Conservation (phyloP, 2,888 invertebrate species). For the Epinotia ramella region DNA sequence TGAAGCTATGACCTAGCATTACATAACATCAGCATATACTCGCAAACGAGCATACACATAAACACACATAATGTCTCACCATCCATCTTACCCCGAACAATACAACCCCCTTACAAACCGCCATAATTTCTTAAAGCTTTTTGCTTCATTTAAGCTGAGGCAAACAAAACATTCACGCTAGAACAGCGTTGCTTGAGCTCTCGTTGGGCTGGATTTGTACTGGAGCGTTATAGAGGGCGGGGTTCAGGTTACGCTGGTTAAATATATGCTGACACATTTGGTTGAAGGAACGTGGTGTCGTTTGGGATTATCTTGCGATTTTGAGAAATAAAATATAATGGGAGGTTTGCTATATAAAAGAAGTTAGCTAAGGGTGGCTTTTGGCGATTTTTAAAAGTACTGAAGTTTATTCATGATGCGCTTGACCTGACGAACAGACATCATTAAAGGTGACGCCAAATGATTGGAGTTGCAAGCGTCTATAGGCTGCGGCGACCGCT, state of each 20-base stretch:
- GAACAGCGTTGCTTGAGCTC: slow-evolving; percentile 54
- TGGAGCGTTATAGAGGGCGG: slow-evolving; percentile 15
- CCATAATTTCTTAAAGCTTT: slow-evolving; percentile 64
- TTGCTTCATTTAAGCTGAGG: slow-evolving; percentile 68
- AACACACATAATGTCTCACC: slow-evolving; percentile 47
- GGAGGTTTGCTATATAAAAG: neutral
- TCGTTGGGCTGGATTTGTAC: slow-evolving; percentile 43
- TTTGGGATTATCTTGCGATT: slow-evolving; percentile 34
- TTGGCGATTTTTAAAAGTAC: too few species aligned
- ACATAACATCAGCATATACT: neutral
- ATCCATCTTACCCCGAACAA: slow-evolving; percentile 56
- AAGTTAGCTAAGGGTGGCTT: too few species aligned
- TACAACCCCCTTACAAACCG: slow-evolving; percentile 49
- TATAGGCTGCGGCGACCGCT: too few species aligned
- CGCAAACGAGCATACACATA: slow-evolving; percentile 29
- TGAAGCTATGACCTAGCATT: slow-evolving; percentile 19
- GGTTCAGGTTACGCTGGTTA: slow-evolving; percentile 57
- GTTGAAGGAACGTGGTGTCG: slow-evolving; percentile 36
- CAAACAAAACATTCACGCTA: slow-evolving; percentile 61
- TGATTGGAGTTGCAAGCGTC: too few species aligned
- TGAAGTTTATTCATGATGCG: too few species aligned
- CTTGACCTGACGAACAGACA: too few species aligned
- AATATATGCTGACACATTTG: slow-evolving; percentile 46
- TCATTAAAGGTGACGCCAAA: too few species aligned
- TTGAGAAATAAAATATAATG: slow-evolving; percentile 30